A percentile compares a stretch with the other conserved stretches of the same genome.
phyloP scores from a whole-genome alignment of 2,888 invertebrate species.

The Microctonus aethiopoides region DNA sequence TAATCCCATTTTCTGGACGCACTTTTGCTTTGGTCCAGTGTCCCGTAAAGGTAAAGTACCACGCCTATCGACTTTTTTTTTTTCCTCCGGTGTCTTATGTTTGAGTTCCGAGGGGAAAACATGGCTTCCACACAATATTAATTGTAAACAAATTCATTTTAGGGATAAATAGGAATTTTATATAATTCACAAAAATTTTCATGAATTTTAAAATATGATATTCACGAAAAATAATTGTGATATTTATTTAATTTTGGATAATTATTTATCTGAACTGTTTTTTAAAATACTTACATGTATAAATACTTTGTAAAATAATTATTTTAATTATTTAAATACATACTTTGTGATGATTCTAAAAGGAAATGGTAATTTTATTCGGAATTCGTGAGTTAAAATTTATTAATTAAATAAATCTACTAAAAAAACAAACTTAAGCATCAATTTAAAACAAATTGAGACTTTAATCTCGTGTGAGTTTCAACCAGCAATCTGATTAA shows the following conservation, averaged over 20 bases:
- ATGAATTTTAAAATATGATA: neutral
- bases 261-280: neutral
- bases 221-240: neutral
- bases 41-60: slow-evolving; percentile 16
- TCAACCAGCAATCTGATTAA: slow-evolving; percentile 58
- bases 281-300: no score
- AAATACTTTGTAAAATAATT: no score
- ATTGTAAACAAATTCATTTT: neutral
- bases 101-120: neutral
- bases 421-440: neutral
- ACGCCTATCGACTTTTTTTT: slow-evolving; percentile 30
- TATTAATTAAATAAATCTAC: slow-evolving; percentile 16
- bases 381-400: no score
- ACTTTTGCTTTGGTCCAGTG: slow-evolving; percentile 29
- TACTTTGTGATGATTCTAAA: no score
- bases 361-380: no score
- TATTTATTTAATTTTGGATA: neutral
- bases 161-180: neutral
- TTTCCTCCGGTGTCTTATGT: neutral
- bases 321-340: no score
- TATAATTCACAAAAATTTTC: neutral
- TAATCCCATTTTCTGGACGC: slow-evolving; percentile 53
- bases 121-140: neutral
- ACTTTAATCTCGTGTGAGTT: slow-evolving; percentile 48
- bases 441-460: neutral